These are phyloP conservation scores for Crematogaster levior DNA, from an alignment of 2,888 invertebrate genomes.

Conservation along the genomic window DNA sequence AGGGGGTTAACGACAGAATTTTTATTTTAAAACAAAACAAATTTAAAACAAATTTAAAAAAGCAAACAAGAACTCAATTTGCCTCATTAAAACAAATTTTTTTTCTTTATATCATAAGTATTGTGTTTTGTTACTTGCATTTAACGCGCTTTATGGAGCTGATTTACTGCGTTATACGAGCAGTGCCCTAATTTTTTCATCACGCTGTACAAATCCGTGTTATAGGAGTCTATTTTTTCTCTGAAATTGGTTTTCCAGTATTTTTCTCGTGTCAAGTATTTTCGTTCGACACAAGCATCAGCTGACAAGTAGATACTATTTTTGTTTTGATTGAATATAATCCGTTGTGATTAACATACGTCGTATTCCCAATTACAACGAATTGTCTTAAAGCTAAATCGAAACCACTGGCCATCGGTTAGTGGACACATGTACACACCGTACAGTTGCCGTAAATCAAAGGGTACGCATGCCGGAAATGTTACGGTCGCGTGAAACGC, in stretches of 20 bases:
- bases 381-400: slow-evolving; percentile 30
- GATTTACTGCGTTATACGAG: background rate
- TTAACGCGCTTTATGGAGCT: background rate
- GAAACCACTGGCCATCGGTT: slow-evolving; percentile 4
- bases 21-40: background rate
- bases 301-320: background rate
- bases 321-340: slow-evolving; percentile 4
- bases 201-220: background rate
- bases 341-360: background rate
- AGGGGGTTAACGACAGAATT: background rate
- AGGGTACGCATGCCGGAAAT: slow-evolving; percentile 19
- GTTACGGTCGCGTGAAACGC: background rate
- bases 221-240: background rate
- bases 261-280: background rate
- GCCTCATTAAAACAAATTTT: background rate
- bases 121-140: background rate
- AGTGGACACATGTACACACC: background rate
- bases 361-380: slow-evolving; percentile 1
- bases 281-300: background rate
- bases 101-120: background rate
- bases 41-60: background rate
- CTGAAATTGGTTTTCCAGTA: background rate
- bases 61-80: background rate
- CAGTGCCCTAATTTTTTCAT: background rate
- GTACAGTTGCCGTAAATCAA: slow-evolving; percentile 27